Percentiles rank a stretch among this genome's conserved stretches.
Conservation (phyloP, 2,888 invertebrate genomes). For the Camponotus fellah region DNA sequence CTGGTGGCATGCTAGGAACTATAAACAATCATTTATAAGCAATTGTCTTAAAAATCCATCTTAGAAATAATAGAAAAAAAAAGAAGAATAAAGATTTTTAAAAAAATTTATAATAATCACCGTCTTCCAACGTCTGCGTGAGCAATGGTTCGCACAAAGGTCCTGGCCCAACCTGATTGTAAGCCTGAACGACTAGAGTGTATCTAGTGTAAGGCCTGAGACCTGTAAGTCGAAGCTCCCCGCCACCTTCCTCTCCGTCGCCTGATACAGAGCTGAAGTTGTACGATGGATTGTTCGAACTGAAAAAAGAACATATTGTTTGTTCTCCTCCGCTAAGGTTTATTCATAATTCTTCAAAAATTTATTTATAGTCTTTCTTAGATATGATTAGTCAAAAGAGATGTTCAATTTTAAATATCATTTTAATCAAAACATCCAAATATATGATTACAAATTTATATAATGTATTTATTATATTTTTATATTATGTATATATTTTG, state of each 20-base stretch:
- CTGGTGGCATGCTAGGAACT: conserved; percentile 94
- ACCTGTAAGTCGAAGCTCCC: conserved; percentile 89
- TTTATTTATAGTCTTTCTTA: neutral
- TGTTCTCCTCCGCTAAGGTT: neutral
- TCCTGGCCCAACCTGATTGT: conserved; percentile 92
- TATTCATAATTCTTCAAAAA: neutral
- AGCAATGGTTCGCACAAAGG: conserved; percentile 90
- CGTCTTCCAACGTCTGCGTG: conserved; percentile 92
- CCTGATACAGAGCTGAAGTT: conserved; percentile 91
- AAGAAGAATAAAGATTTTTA: neutral
- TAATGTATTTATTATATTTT: neutral
- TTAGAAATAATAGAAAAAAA: neutral
- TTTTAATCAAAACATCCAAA: neutral
- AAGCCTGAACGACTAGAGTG: conserved; percentile 91
- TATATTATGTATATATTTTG: neutral
- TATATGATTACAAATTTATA: neutral
- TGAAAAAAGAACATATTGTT: conserved; percentile 63
- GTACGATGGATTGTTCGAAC: conserved; percentile 87
- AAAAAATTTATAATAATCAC: conserved; percentile 84
- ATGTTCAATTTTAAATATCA: neutral
- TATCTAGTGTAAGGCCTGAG: conserved; percentile 90
- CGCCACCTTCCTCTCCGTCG: conserved; percentile 90
- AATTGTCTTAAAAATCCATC: neutral
- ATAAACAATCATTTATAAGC: conserved; percentile 44
- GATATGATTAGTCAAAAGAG: neutral